Evolutionary conservation across 2,797 vertebrate species (phyloP), one percentile per base, ranked within the genome.

Genomic region (Schizopygopsis pylzovi): DNA sequence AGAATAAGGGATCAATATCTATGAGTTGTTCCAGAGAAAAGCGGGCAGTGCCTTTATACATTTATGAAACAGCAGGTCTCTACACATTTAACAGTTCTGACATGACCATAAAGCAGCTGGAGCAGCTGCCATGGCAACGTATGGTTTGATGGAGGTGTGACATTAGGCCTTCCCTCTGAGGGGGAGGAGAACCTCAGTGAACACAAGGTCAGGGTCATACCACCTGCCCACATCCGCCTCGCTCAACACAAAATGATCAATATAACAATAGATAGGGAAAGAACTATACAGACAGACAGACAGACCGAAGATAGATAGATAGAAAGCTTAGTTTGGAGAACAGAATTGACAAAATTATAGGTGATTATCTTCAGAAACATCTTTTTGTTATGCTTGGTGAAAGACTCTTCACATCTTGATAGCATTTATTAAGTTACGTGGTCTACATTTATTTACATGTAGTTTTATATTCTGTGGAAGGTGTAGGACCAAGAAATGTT

Each of bases 91-190:
- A 63, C 52, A 65, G 47, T 78, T 75, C 67, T 79, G 75, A 86
- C 77, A 52, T 83, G 79, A 84, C n/a, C 72, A 83, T 52, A 85
- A 68, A 83, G 78, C 56, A 71, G 81, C 75, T 84, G 59, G 71
- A 67, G 72, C 61, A 84, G 87, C 88, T 90, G 79, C 84, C 79
- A 90, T 87, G 86, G 79, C 75, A 86, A 90, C 89, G 52, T 68
- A 75, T 78, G 82, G 80, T 68, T 86, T 87, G 79, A 83, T 20
- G n/a, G 67, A 65, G 45, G 77, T 78, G 52, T 89, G 84, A 86
- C 75, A 89, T 85, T 89, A 82, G 86, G 47, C 79, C 63, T 82
- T 71, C 25, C 86, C 75, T 84, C 84, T 85, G 71, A 80, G 25
- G n/a, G 65, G 82, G 72, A 20, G 52, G 45, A 71, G 81, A 59